Conservation (phyloP, 1,140 invertebrate genomes). For the Trachymyrmex septentrionalis region DNA sequence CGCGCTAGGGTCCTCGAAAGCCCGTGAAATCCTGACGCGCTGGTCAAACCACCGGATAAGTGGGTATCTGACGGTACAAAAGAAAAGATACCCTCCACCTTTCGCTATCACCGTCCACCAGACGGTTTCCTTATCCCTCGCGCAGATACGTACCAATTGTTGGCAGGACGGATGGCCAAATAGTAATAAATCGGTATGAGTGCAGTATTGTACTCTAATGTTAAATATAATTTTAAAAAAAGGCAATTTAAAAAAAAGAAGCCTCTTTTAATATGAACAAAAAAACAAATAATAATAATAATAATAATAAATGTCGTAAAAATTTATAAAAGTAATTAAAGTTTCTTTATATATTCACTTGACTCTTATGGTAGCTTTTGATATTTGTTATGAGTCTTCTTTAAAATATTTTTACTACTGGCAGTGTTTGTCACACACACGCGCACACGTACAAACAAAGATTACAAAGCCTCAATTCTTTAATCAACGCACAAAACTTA, state of each 20-base stretch:
- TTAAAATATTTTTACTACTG: slow-evolving; percentile 19
- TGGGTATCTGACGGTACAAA: slow-evolving; percentile 65
- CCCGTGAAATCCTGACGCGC: slow-evolving; percentile 47
- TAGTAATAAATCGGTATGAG: slow-evolving; percentile 44
- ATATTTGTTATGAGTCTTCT: not conserved
- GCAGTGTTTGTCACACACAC: not conserved
- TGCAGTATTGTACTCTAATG: not conserved
- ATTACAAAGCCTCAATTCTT: slow-evolving; percentile 30
- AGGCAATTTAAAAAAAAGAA: not conserved
- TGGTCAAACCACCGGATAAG: slow-evolving; percentile 69
- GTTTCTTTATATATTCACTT: not conserved
- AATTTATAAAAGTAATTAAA: not conserved
- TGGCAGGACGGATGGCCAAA: slow-evolving; percentile 63
- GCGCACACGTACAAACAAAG: slow-evolving; percentile 2
- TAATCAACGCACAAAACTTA: slow-evolving; percentile 7
- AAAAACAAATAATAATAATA: not conserved
- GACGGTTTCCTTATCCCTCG: slow-evolving; percentile 49
- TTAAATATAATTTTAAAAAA: too few relatives aligned
- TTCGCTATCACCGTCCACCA: slow-evolving; percentile 60
- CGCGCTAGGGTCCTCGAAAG: slow-evolving; percentile 43
- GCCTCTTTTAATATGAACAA: not conserved
- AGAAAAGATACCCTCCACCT: slow-evolving; percentile 62
- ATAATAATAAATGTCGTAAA: not conserved
- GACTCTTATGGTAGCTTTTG: too few relatives aligned
- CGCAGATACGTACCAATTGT: slow-evolving; percentile 51